These are phyloP conservation scores for Andrena trimmerana DNA, from an alignment of 2,888 invertebrate genomes.

Conservation along the genomic window DNA sequence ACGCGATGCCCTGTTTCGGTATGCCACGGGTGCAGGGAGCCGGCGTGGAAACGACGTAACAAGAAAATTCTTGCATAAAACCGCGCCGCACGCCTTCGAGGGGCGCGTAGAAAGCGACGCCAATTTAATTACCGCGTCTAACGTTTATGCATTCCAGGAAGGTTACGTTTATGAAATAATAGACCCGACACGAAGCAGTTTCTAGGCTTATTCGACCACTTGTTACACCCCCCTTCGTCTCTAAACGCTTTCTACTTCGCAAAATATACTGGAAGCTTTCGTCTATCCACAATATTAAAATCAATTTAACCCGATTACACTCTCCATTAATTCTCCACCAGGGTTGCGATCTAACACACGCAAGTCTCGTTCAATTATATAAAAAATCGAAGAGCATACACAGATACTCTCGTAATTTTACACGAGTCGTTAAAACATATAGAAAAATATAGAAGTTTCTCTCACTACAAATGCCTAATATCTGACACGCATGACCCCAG, in stretches of 20 bases:
- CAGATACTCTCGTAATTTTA: too few species aligned
- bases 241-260: neutral
- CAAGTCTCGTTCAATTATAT: too few species aligned
- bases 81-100: constrained; percentile 39
- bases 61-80: constrained; percentile 60
- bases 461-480: too few species aligned
- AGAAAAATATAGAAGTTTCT: too few species aligned
- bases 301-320: too few species aligned
- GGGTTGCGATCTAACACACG: too few species aligned
- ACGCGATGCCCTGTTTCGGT: constrained; percentile 53
- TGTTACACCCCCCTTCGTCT: neutral
- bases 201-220: neutral
- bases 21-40: constrained; percentile 24
- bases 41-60: constrained; percentile 40
- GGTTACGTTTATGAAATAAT: constrained; percentile 44
- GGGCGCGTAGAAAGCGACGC: constrained; percentile 25
- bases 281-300: too few species aligned
- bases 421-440: too few species aligned
- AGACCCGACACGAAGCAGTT: neutral
- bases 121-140: constrained; percentile 44
- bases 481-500: too few species aligned
- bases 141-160: constrained; percentile 33
- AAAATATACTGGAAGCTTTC: neutral
- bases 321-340: too few species aligned
- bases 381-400: too few species aligned